Evolutionary conservation across 2,113 vertebrate genomes (phyloP).

Genomic region (Corapipo altera): DNA sequence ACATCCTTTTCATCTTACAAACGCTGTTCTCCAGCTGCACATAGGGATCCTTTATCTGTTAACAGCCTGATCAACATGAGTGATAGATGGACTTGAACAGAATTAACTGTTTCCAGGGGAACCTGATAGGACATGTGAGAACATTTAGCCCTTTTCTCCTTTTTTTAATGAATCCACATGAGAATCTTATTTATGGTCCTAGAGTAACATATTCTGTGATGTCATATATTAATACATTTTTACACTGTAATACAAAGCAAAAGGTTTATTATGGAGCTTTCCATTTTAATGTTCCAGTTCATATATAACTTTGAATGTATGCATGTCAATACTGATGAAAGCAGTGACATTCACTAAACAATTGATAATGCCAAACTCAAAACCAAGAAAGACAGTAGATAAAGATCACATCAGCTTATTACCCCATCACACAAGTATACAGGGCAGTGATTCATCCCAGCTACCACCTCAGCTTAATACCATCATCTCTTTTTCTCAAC

Average conservation of each 20-base stretch:
- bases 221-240: not conserved
- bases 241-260: not conserved
- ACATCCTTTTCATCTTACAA: not conserved
- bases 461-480: constrained; percentile 1
- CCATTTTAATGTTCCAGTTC: not conserved
- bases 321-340: not conserved
- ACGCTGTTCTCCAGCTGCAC: not conserved
- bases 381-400: not conserved
- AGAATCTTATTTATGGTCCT: not conserved
- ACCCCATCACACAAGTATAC: not conserved
- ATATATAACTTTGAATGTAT: not conserved
- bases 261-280: not conserved
- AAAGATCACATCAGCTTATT: not conserved
- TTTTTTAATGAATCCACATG: not conserved
- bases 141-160: not conserved
- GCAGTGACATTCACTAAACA: not conserved
- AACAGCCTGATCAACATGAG: not conserved
- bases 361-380: not conserved
- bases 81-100: not conserved
- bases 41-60: not conserved
- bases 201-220: not conserved
- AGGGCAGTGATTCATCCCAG: not conserved
- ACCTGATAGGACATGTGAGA: not conserved
- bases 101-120: not conserved
- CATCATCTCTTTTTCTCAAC: not conserved